Evolutionary conservation across 2,113 vertebrate species (phyloP).

Genomic region (Hiodon tergisus): DNA sequence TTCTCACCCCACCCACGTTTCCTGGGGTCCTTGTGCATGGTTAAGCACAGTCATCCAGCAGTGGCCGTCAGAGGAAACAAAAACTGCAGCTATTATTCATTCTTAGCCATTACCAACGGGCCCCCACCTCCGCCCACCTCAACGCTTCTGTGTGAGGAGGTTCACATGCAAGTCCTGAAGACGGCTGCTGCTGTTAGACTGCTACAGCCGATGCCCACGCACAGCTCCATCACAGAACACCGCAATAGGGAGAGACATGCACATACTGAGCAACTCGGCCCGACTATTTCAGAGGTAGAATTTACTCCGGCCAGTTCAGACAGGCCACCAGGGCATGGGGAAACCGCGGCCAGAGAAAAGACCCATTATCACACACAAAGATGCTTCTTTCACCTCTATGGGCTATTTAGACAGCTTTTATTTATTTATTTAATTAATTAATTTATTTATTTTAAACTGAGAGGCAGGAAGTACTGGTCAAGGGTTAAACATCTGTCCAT

Average conservation of each 20-base stretch:
- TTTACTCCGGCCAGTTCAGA: not conserved
- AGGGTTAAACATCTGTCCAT: no score
- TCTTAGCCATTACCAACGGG: no score
- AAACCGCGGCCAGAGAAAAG: not conserved
- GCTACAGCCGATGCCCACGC: not conserved
- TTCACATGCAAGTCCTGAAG: not conserved
- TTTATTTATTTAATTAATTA: not conserved
- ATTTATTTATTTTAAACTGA: not conserved
- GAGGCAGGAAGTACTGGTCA: no score
- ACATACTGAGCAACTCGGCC: no score
- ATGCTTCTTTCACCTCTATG: not conserved
- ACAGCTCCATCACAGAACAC: not conserved
- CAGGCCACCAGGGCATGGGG: not conserved
- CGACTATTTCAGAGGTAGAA: not conserved
- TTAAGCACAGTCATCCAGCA: not conserved
- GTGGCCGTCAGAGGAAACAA: not conserved
- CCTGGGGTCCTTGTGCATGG: not conserved
- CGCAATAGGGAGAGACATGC: no score
- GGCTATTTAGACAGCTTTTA: constrained; percentile 3
- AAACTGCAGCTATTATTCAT: no score
- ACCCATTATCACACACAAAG: not conserved
- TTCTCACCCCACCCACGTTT: no score
- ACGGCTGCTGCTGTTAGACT: not conserved
- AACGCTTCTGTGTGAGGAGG: no score
- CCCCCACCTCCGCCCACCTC: no score